Conservation (phyloP, 1,140 invertebrate genomes). For the Danaus melanippus region DNA sequence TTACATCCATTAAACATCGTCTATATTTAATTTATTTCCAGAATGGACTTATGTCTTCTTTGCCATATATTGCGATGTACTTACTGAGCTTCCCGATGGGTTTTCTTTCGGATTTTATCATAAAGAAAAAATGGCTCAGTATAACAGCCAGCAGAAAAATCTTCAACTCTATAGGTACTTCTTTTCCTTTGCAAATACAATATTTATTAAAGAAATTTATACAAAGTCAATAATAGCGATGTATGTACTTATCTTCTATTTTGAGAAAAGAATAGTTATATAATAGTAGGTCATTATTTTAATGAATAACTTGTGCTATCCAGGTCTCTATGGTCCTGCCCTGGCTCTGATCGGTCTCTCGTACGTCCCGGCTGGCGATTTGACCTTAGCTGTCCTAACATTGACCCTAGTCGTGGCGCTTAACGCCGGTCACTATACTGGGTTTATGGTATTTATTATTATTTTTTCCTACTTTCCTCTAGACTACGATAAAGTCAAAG, state of each 20-base stretch:
- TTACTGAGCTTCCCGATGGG: constrained; percentile 78
- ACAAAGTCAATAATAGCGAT: too few species aligned
- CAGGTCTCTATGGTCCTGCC: constrained; percentile 74
- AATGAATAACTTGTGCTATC: not conserved
- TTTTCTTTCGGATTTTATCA: constrained; percentile 75
- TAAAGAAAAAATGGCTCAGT: constrained; percentile 71
- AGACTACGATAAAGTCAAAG: too few species aligned
- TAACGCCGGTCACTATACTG: constrained; percentile 81
- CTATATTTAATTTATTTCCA: constrained; percentile 18
- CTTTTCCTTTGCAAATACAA: too few species aligned
- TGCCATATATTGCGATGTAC: constrained; percentile 76
- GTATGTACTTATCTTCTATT: too few species aligned
- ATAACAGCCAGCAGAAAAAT: constrained; percentile 75
- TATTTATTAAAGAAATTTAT: too few species aligned
- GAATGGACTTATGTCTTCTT: constrained; percentile 51
- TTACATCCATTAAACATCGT: too few species aligned
- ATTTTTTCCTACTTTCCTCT: too few species aligned
- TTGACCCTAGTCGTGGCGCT: constrained; percentile 78
- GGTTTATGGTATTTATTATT: constrained; percentile 64
- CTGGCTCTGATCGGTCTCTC: constrained; percentile 75
- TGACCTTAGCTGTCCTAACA: constrained; percentile 69
- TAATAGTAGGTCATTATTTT: too few species aligned
- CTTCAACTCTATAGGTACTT: constrained; percentile 76
- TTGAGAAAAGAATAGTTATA: too few species aligned
- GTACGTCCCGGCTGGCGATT: constrained; percentile 67